Evolutionary conservation across 2,113 vertebrate species (phyloP).

Genomic region (Tragulus kanchil): DNA sequence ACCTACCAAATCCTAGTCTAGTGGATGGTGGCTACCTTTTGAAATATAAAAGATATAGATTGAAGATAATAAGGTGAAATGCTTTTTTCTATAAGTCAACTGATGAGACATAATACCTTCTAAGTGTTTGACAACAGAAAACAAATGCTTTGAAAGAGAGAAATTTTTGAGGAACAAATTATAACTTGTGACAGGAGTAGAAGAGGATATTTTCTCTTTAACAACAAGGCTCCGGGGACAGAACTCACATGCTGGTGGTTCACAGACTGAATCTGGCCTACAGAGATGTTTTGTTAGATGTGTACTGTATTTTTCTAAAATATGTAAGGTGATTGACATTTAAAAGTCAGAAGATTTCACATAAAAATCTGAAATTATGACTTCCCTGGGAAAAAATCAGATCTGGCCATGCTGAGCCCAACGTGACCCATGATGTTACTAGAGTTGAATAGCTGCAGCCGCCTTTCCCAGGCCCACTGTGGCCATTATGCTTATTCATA

Average conservation of each 20-base stretch:
- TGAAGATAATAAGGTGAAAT: background rate
- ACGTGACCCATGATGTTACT: background rate
- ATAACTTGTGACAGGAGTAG: background rate
- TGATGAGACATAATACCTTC: background rate
- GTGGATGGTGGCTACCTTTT: background rate
- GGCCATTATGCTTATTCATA: fast-evolving
- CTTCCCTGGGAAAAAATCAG: background rate
- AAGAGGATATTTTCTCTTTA: background rate
- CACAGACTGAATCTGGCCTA: background rate
- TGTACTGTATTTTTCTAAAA: background rate
- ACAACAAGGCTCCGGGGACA: background rate
- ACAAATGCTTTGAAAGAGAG: background rate
- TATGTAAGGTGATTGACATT: background rate
- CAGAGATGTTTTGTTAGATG: background rate
- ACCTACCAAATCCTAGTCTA: background rate
- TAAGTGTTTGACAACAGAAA: background rate
- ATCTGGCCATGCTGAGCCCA: background rate
- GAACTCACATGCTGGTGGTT: background rate
- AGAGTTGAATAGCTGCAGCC: background rate
- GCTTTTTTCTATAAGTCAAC: background rate
- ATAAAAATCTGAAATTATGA: constrained; percentile 1
- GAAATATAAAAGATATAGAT: background rate
- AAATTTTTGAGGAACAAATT: background rate
- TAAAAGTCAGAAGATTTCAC: constrained; percentile 4
- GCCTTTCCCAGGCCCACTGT: background rate